Evolutionary conservation across 2,888 invertebrate species (phyloP), one percentile per base, ranked within the genome.

Genomic region (Plagodis pulveraria): DNA sequence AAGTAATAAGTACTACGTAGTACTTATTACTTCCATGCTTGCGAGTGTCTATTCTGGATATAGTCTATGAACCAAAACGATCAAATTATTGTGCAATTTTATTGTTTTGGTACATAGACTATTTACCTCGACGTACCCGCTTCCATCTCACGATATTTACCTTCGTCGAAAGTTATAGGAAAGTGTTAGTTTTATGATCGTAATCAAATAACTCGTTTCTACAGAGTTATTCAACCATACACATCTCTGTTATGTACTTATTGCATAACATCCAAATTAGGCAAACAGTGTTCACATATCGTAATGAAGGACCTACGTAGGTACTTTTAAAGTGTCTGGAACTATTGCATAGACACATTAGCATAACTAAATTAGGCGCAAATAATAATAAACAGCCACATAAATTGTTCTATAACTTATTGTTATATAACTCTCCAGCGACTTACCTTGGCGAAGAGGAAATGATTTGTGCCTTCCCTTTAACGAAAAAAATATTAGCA

Each of bases 161-260:
- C 67, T 67, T 69, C 71, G 64, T 74, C 69, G 76, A 79, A 78
- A 78, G 78, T 70, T 56, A 70, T 67, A 74, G 69, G 78, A 81
- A 78, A 80, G 80, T 75, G 72, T 74, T 74, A 67, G 71, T 69
- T 67, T 72, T 72, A 71, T 67, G 69, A 66, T 64, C 64, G 70
- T 58, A 54, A 58, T 71, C 69, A 68, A 71, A 69, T 58, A 71
- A 55, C 56, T 65, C 67, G 60, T 65, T 68, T 63, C 58, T 60
- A 64, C 56, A 22, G 50, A 57, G 65, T 74, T 76, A 58, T 61
- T 56, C 73, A 72, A 77, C 62, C 67, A 72, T 52, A 58, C 67
- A 72, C 51, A 58, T 67, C 47, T 68, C 4, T 56, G 65, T 46
- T 50, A 44, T 41, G 44, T 58, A 55, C 59, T 6, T 33, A 56